phyloP scores from a whole-genome alignment of 2,113 vertebrate species.

The Natator depressus region DNA sequence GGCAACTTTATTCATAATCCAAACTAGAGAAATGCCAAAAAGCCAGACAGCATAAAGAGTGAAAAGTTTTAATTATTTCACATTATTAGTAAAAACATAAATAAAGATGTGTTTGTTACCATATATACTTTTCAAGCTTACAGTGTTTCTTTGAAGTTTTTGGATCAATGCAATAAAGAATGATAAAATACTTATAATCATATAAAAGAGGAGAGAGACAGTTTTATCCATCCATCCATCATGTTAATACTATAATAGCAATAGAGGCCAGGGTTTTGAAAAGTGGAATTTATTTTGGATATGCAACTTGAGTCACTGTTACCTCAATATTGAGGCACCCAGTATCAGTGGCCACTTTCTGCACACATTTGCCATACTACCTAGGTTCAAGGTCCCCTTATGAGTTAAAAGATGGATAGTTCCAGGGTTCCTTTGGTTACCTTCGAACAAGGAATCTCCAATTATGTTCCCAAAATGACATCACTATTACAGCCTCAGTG shows the following conservation, averaged over 20 bases:
- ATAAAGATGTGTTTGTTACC: neutral
- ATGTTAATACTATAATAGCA: neutral
- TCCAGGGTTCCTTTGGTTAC: constrained; percentile 31
- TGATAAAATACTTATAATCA: neutral
- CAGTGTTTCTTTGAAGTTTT: neutral
- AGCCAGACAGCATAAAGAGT: neutral
- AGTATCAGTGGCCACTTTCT: neutral
- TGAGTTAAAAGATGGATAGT: neutral
- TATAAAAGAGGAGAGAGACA: neutral
- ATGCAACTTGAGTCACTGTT: neutral
- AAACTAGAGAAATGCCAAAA: neutral
- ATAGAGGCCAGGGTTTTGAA: neutral
- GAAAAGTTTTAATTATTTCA: neutral
- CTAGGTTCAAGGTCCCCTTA: neutral
- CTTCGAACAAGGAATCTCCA: constrained; percentile 7
- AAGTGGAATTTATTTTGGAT: neutral
- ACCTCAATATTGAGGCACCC: neutral
- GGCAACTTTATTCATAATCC: neutral
- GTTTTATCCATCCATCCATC: neutral
- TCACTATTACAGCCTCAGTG: neutral
- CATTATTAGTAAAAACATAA: neutral
- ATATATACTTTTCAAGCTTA: neutral
- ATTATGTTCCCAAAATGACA: neutral
- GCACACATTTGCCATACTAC: neutral
- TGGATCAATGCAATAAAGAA: neutral